Conservation (phyloP, 2,113 vertebrate species). For the Procavia capensis region DNA sequence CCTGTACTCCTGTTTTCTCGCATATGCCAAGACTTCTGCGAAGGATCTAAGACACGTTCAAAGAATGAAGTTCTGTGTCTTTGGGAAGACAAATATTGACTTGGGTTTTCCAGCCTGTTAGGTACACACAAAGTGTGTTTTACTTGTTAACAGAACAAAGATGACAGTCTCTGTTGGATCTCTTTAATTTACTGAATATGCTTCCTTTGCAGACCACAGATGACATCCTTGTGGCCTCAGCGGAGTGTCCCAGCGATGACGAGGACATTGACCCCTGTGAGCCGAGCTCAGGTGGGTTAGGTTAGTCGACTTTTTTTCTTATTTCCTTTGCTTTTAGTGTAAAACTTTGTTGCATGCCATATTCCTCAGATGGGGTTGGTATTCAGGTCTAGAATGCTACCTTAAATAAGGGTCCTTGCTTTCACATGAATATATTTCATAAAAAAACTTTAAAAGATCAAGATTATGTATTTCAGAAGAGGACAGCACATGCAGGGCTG, state of each 20-base stretch:
- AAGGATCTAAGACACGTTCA: background rate
- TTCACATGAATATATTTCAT: background rate
- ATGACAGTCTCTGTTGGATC: background rate
- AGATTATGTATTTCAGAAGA: no score
- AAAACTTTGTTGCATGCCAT: constrained; percentile 84
- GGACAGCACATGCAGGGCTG: background rate
- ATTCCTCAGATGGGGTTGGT: background rate
- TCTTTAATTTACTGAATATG: constrained; percentile 67
- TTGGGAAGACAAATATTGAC: background rate
- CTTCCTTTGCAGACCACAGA: constrained; percentile 92
- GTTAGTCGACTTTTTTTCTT: constrained; percentile 99
- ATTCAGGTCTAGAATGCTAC: background rate
- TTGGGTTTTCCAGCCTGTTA: background rate
- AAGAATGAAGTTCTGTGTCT: background rate
- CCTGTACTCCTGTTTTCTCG: background rate
- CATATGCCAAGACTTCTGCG: background rate
- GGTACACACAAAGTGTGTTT: background rate
- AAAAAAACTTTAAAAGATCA: no score
- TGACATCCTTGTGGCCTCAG: constrained; percentile 96
- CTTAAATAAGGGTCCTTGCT: background rate
- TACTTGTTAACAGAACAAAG: background rate
- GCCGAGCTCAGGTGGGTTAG: constrained; percentile 99
- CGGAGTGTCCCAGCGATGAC: constrained; percentile 98
- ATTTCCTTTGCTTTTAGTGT: constrained; percentile 88
- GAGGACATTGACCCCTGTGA: constrained; percentile 99